Conservation (phyloP, 2,888 invertebrate genomes). For the Parnassius orleans region DNA sequence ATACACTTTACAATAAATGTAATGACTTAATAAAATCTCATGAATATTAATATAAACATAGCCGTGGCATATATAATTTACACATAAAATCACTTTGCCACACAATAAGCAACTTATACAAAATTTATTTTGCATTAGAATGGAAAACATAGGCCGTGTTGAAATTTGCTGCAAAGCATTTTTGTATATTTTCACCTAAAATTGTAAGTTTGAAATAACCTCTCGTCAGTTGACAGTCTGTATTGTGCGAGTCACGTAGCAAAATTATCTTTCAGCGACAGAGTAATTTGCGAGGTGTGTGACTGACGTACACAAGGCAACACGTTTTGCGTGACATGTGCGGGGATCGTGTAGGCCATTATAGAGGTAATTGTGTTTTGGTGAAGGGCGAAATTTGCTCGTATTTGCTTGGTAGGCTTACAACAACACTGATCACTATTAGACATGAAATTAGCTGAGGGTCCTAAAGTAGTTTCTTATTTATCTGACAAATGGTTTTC, state of each 20-base stretch:
- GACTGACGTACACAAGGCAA: conserved; percentile 22
- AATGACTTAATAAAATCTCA: no score
- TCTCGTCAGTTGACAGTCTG: conserved; percentile 11
- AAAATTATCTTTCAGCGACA: conserved; percentile 30
- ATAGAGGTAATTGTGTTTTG: conserved; percentile 20
- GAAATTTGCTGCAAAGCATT: neutral
- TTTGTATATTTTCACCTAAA: conserved; percentile 10
- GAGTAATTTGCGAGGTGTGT: conserved; percentile 28
- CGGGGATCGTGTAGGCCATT: conserved; percentile 17
- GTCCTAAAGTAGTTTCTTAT: neutral
- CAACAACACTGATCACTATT: conserved; percentile 4
- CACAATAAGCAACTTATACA: neutral
- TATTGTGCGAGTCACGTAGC: conserved; percentile 29
- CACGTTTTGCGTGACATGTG: conserved; percentile 23
- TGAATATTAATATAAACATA: no score
- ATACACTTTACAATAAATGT: no score
- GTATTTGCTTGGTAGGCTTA: conserved; percentile 1
- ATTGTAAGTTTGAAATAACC: conserved; percentile 7
- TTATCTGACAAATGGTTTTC: neutral
- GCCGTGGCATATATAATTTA: neutral
- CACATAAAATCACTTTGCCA: neutral
- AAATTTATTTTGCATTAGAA: no score
- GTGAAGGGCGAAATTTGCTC: conserved; percentile 14
- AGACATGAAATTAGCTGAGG: neutral
- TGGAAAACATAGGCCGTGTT: neutral